These are phyloP conservation scores for Parapsyche elsis DNA, from an alignment of 1,140 invertebrate species.

Conservation along the genomic window DNA sequence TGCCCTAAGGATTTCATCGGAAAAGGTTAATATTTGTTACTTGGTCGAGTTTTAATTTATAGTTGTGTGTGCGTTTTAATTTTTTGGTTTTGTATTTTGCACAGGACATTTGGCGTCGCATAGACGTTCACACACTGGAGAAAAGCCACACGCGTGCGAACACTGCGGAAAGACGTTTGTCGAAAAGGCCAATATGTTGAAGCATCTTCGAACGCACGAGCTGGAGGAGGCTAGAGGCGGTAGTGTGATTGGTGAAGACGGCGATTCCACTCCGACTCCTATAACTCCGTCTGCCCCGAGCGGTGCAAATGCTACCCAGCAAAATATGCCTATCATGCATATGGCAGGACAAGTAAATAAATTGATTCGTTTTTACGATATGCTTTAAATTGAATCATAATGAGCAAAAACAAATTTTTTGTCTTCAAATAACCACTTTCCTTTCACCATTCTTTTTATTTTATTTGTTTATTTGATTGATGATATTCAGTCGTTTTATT, in stretches of 20 bases:
- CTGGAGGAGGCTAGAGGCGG: constrained; percentile 25
- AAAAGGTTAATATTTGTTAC: constrained; percentile 74
- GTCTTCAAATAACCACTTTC: too few species aligned
- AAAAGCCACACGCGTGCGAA: constrained; percentile 79
- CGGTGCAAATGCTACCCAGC: constrained; percentile 25
- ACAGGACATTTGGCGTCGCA: constrained; percentile 86
- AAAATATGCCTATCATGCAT: constrained; percentile 49
- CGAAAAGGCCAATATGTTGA: constrained; percentile 79
- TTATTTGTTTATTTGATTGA: too few species aligned
- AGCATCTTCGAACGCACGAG: constrained; percentile 63
- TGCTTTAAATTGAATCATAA: too few species aligned
- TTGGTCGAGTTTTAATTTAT: not conserved
- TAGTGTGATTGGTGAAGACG: not conserved
- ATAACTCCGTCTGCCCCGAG: not conserved
- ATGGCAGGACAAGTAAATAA: constrained; percentile 52
- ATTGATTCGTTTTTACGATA: too few species aligned
- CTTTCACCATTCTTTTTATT: too few species aligned
- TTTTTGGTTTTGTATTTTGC: constrained; percentile 4
- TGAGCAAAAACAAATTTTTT: too few species aligned
- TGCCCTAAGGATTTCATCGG: constrained; percentile 97
- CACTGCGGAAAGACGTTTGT: constrained; percentile 83
- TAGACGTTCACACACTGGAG: constrained; percentile 88
- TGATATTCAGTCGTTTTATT: too few species aligned
- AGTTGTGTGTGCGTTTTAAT: not conserved
- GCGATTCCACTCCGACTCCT: constrained; percentile 10